Percentiles rank a stretch among this genome's conserved stretches.
phyloP scores from a whole-genome alignment of 2,113 vertebrate species.

The Gavia stellata region DNA sequence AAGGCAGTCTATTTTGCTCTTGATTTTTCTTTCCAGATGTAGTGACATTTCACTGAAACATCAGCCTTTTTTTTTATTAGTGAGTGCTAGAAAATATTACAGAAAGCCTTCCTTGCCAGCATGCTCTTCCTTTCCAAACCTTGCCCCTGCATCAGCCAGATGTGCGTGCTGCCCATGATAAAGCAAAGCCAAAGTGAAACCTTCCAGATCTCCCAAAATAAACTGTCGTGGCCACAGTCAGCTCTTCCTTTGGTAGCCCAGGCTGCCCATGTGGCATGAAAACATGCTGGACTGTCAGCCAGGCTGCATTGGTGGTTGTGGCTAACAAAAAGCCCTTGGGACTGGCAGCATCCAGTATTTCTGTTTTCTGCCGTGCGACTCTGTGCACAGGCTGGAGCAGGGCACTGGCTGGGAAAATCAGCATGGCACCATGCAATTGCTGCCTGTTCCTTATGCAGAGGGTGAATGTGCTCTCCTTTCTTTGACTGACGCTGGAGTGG shows the following conservation, averaged over 20 bases:
- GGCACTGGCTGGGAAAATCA: not conserved
- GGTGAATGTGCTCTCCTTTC: not conserved
- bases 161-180: accelerated
- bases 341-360: not conserved
- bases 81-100: not conserved
- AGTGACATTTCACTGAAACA: not conserved
- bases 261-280: accelerated
- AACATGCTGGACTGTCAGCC: not conserved
- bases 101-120: not conserved
- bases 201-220: not conserved
- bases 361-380: not conserved
- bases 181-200: not conserved
- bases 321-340: not conserved
- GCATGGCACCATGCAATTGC: not conserved
- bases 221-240: not conserved
- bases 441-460: not conserved
- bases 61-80: not conserved
- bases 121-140: not conserved
- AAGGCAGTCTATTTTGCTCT: not conserved
- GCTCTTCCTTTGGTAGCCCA: not conserved
- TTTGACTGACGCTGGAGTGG: not conserved
- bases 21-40: not conserved
- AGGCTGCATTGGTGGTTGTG: not conserved
- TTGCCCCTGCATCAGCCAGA: not conserved
- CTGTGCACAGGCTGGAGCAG: not conserved